A percentile compares a stretch with the other conserved stretches of the same genome.
These are phyloP conservation scores for Phoebastria nigripes DNA, from an alignment of 2,797 vertebrate genomes.

Conservation along the genomic window DNA sequence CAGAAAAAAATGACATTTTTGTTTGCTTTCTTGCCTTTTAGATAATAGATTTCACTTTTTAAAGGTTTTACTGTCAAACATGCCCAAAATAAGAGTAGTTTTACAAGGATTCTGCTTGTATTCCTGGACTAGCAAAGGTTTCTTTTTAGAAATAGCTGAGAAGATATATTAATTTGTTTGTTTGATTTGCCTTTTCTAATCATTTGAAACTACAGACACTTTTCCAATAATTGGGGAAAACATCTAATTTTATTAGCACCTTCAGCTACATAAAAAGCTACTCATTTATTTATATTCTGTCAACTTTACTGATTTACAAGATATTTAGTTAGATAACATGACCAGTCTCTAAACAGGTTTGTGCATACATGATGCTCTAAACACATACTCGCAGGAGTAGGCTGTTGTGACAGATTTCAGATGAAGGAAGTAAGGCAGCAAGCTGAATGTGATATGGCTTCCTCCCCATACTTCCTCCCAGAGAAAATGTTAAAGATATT, in stretches of 20 bases:
- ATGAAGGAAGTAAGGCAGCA: background rate
- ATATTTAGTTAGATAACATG: background rate
- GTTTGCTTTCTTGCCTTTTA: background rate
- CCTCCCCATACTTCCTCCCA: background rate
- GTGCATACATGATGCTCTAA: background rate
- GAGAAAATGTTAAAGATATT: background rate
- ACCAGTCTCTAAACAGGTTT: background rate
- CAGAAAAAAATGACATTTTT: background rate
- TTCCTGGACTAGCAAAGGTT: background rate
- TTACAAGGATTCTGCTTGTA: background rate
- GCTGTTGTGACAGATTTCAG: background rate
- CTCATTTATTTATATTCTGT: background rate
- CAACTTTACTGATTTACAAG: background rate
- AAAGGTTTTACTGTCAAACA: background rate
- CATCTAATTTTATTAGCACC: background rate
- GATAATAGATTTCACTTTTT: background rate
- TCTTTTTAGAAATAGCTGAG: background rate
- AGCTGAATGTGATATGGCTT: background rate
- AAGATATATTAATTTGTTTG: background rate
- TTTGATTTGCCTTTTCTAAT: background rate
- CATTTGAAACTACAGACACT: background rate
- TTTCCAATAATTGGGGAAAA: background rate
- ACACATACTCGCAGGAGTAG: background rate
- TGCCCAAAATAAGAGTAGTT: background rate
- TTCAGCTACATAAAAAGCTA: background rate